These are phyloP conservation scores for Amiota mariae DNA, from an alignment of 2,888 invertebrate species.

Conservation along the genomic window DNA sequence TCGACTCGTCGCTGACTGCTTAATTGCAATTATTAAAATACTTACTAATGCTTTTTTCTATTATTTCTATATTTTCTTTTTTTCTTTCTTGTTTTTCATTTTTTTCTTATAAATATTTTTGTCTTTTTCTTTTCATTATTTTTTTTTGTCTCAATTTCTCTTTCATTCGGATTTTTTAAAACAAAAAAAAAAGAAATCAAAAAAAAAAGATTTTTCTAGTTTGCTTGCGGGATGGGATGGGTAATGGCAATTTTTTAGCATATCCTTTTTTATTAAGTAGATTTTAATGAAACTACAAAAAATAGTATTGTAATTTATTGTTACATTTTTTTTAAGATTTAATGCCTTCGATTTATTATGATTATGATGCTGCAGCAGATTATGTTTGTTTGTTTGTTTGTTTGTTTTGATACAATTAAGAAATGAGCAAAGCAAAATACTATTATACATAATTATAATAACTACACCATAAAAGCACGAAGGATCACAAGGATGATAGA, in stretches of 20 bases:
- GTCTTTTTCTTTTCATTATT: slow-evolving; percentile 32
- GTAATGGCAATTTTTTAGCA: slow-evolving; percentile 73
- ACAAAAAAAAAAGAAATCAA: not conserved
- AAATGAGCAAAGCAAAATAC: too few species aligned
- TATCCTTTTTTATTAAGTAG: slow-evolving; percentile 19
- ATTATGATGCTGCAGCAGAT: too few species aligned
- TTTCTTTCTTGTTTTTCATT: slow-evolving; percentile 28
- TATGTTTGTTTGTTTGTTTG: too few species aligned
- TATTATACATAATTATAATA: too few species aligned
- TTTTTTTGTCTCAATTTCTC: slow-evolving; percentile 5
- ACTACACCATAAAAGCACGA: too few species aligned
- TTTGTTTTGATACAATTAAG: too few species aligned
- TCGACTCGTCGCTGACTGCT: too few species aligned
- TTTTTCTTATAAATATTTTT: slow-evolving; percentile 30
- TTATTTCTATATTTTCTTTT: slow-evolving; percentile 30
- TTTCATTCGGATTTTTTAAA: not conserved
- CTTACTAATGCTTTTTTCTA: too few species aligned
- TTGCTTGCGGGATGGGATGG: slow-evolving; percentile 73
- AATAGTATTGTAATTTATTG: not conserved
- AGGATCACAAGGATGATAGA: too few species aligned
- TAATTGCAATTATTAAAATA: too few species aligned
- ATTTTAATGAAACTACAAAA: slow-evolving; percentile 11
- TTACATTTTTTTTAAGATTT: too few species aligned
- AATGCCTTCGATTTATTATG: too few species aligned
- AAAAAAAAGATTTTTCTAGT: slow-evolving; percentile 50